Percentiles rank a stretch among this genome's conserved stretches.
These are phyloP conservation scores for Otolemur garnettii DNA, from an alignment of 2,113 vertebrate species.

Conservation along the genomic window DNA sequence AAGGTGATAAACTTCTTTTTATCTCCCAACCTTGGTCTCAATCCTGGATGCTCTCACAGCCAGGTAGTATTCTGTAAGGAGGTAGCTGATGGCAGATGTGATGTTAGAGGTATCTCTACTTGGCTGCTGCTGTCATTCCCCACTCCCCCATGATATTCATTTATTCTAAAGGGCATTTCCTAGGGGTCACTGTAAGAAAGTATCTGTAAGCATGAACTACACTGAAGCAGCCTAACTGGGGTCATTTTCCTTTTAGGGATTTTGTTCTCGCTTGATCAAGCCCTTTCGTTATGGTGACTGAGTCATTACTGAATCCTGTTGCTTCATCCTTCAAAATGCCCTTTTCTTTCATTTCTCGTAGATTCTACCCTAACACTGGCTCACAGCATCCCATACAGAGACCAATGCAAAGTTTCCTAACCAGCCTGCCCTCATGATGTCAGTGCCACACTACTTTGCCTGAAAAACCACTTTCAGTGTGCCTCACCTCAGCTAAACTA, in stretches of 20 bases:
- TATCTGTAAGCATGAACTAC: neutral
- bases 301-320: neutral
- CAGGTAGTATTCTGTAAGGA: neutral
- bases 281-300: neutral
- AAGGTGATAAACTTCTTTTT: neutral
- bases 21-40: neutral
- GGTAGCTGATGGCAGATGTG: neutral
- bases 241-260: neutral
- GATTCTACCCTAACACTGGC: neutral
- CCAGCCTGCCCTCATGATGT: neutral
- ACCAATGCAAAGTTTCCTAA: neutral
- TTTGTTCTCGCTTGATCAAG: neutral
- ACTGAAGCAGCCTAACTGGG: neutral
- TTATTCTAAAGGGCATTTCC: neutral
- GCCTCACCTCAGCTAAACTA: neutral
- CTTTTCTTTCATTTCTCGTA: neutral
- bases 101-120: neutral
- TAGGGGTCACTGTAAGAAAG: neutral
- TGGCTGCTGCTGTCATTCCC: neutral
- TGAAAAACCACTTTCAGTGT: slow-evolving; percentile 7
- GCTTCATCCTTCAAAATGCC: slow-evolving; percentile 17
- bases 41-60: neutral
- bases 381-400: neutral
- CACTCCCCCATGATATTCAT: neutral
- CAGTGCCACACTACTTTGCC: neutral